Base-by-base conservation (phyloP, 2,888 invertebrate genomes). In the Resseliella maxima region DNA sequence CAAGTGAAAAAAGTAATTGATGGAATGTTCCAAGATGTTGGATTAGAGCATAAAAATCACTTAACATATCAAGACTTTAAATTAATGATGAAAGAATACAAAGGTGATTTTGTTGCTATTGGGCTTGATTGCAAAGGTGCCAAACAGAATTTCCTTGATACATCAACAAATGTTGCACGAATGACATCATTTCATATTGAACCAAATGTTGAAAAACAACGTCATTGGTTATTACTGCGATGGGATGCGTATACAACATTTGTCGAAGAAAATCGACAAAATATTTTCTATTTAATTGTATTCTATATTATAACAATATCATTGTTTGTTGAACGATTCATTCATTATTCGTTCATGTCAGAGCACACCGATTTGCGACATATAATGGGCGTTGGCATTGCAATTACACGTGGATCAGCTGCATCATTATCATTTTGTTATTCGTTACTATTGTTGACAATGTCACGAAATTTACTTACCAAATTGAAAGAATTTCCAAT, bases 381-480 rank as follows among this genome's bases (percentile, higher is more conserved):
- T 89, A 98, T 99, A 81, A 98, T 99, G 98, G 98, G 98, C 0
- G 97, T 97, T 0, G 98, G 98, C 0, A 98, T 98, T 86, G 98
- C 98, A 10, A 96, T 98, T 88, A 98, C 98, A 0, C 92, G 98
- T 90, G 98, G 98, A 27, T 97, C 98, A 0, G 98, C 98, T 0
- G 98, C 98, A 0, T 96, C 98, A 0, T 90, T 99, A 10, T 98
- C 98, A 0, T 98, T 99, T 91, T 98, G 97, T 91, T 98, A 98
- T 92, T 96, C 97, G 88, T 92, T 99, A 15, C 92, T 99, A 0
- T 92, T 98, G 54, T 92, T 99, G 36, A 98, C 98, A 0, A 98
- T 98, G 98, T 98, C 97, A 2, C 92, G 93, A 89, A 98, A 99
- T 91, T 92, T 98, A 35, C 92, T 98, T 87, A 99, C 98, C 0